Base-by-base conservation (phyloP, 2,113 vertebrate species). In the Cynopterus brachyotis region DNA sequence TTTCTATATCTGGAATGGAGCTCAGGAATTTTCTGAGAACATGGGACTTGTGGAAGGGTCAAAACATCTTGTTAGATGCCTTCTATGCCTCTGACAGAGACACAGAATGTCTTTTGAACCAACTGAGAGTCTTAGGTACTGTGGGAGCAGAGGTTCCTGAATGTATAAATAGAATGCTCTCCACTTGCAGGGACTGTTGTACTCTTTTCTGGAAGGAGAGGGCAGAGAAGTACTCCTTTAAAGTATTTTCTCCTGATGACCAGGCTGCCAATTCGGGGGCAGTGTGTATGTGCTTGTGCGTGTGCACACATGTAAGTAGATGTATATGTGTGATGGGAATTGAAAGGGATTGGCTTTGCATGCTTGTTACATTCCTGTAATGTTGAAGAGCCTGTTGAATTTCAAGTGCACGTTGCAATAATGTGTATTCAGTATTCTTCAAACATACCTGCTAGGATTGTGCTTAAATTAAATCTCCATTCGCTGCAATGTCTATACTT, bases 391-490 rank as follows among this genome's bases (percentile, higher is more conserved):
- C 53, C 45, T 73, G 24, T 67, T 94, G 84, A 83, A 84, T 91
- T 88, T 93, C 37, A 95, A 47, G 72, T 96, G 47, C 30, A 72
- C 4, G n/a, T 91, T 93, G 80, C 19, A 85, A 84, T 90, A 93
- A 84, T 57, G 57, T 79, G 92, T 73, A 93, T 47, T 92, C 50
- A 91, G 50, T 82, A 86, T 62, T 91, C 92, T 96, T 85, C 76
- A 97, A 93, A 87, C 76, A 92, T 45, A 94, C 47, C 37, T 97
- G 82, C 88, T 91, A 55, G 24, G 22, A 81, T 91, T 94, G 70
- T 97, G 88, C 76, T 95, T 96, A 75, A 94, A 78, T 95, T 96
- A 75, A 94, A 78, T 79, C 64, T 69, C 73, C n/a, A 78, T 53
- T 83, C 78, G 85, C 81, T 66, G 81, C 81, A 87, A 59, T 94